Evolutionary conservation across 2,797 vertebrate genomes (phyloP).

Genomic region (Chelon auratus): DNA sequence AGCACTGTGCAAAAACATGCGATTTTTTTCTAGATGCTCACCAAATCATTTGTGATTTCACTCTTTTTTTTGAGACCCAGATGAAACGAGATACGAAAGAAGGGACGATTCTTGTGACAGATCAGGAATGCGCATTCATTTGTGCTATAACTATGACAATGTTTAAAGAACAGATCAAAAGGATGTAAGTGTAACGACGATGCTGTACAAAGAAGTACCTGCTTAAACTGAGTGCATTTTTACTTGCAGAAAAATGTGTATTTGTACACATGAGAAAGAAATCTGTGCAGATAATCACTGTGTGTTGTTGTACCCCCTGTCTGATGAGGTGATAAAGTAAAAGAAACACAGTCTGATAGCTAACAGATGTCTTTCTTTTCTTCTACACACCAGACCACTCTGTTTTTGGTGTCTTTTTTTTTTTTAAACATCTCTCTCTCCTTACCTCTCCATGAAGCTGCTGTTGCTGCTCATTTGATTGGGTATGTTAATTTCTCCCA

Average conservation of each 20-base stretch:
- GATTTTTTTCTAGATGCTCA: neutral
- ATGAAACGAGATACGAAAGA: neutral
- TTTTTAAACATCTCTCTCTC: neutral
- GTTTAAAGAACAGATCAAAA: neutral
- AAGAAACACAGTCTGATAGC: conserved; percentile 25
- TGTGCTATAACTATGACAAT: too few relatives aligned
- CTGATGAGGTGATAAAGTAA: conserved; percentile 31
- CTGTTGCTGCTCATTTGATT: neutral
- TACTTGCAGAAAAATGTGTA: too few relatives aligned
- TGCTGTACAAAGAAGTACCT: neutral
- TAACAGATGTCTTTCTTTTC: conserved; percentile 22
- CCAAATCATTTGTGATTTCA: neutral
- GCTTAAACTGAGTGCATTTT: neutral
- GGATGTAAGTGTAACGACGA: neutral
- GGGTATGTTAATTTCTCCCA: neutral
- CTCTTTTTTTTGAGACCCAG: neutral
- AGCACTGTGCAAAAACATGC: neutral
- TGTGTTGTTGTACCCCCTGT: neutral
- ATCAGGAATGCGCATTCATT: too few relatives aligned
- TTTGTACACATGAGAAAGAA: neutral
- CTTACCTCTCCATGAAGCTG: neutral
- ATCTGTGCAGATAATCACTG: neutral
- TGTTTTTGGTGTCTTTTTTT: neutral
- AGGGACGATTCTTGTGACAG: neutral
- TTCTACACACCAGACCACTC: too few relatives aligned